Conservation (phyloP, 2,888 invertebrate species). For the Proisotoma minuta region DNA sequence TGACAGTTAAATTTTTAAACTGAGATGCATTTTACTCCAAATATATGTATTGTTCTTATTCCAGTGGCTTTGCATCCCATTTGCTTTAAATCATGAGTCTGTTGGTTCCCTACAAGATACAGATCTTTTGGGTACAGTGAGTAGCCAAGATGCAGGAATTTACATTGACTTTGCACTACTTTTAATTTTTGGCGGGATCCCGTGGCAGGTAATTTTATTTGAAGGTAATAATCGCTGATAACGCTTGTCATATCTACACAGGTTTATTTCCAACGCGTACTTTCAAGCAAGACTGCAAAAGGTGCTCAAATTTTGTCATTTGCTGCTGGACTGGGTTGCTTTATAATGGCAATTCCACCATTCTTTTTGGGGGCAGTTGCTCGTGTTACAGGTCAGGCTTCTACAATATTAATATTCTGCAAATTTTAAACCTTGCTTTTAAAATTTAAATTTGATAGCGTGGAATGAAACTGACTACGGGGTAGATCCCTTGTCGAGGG, state of each 20-base stretch:
- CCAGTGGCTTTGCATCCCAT: constrained; percentile 94
- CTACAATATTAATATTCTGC: too few species aligned
- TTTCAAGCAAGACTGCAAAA: constrained; percentile 90
- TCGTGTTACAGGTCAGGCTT: constrained; percentile 72
- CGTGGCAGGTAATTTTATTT: constrained; percentile 72
- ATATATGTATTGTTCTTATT: neutral
- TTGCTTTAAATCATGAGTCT: constrained; percentile 82
- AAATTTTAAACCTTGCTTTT: too few species aligned
- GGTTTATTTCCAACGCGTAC: constrained; percentile 96
- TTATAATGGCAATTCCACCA: constrained; percentile 95
- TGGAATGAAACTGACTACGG: constrained; percentile 90
- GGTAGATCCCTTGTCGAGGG: constrained; percentile 61
- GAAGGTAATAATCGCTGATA: too few species aligned
- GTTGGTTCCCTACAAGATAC: constrained; percentile 74
- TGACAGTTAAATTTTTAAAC: neutral
- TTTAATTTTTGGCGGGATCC: constrained; percentile 90
- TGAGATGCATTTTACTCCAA: neutral
- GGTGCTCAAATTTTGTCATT: constrained; percentile 91
- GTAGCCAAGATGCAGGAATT: constrained; percentile 67
- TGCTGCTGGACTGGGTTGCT: constrained; percentile 91
- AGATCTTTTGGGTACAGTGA: constrained; percentile 82
- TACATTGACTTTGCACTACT: constrained; percentile 85
- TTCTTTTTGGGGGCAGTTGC: constrained; percentile 96
- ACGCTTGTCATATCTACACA: too few species aligned
- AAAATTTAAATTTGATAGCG: too few species aligned